phyloP scores from a whole-genome alignment of 2,888 invertebrate genomes.

The Epistrophella euchroma region DNA sequence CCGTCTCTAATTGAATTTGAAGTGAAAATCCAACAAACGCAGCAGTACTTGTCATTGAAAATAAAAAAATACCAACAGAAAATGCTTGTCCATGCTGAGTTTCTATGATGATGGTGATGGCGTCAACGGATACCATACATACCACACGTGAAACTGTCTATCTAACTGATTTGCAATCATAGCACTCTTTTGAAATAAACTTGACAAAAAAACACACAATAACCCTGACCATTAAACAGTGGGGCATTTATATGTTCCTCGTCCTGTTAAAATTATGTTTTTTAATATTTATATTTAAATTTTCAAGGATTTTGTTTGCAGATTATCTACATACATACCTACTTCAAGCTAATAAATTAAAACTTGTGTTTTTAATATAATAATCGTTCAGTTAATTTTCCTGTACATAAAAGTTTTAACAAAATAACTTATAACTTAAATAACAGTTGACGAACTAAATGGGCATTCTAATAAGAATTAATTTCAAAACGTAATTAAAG shows the following conservation, averaged over 20 bases:
- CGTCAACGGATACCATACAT: conserved; percentile 27
- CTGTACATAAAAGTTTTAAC: no score
- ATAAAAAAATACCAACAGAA: background rate
- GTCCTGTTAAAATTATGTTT: no score
- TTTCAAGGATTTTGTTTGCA: no score
- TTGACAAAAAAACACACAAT: background rate
- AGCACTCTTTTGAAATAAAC: background rate
- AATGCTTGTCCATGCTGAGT: background rate
- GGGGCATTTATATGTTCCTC: background rate
- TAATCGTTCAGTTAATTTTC: no score
- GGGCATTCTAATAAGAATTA: no score
- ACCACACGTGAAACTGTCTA: conserved; percentile 11
- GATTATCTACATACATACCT: no score
- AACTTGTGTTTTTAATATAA: no score
- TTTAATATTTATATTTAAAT: no score
- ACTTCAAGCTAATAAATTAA: no score
- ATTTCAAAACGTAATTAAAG: no score
- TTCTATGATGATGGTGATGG: conserved; percentile 34
- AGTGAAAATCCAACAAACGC: conserved; percentile 44
- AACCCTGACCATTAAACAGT: conserved; percentile 7
- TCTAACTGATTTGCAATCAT: conserved; percentile 23
- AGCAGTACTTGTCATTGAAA: background rate
- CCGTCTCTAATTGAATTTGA: conserved; percentile 39
- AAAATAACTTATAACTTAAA: no score
- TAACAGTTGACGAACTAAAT: no score